Evolutionary conservation across 2,797 vertebrate species (phyloP).

Genomic region (Melanotaenia boesemani): DNA sequence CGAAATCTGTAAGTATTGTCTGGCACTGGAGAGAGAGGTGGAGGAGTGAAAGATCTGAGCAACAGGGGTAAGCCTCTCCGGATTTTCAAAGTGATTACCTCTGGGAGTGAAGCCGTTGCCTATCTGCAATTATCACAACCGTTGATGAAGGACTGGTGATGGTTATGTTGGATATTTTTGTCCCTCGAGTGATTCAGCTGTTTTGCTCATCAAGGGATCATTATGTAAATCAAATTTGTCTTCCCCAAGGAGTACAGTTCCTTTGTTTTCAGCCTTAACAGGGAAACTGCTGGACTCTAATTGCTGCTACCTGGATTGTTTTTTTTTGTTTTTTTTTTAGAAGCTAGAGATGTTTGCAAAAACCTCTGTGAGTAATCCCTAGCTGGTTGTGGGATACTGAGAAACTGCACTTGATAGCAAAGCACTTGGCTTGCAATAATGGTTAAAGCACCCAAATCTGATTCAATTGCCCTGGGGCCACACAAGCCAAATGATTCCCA

Average conservation of each 20-base stretch:
- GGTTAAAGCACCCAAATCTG: constrained; percentile 60
- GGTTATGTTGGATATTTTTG: constrained; percentile 60
- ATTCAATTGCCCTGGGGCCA: constrained; percentile 65
- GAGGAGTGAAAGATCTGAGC: constrained; percentile 76
- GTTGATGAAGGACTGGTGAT: constrained; percentile 67
- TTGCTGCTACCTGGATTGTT: constrained; percentile 43
- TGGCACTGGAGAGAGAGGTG: constrained; percentile 72
- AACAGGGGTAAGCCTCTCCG: constrained; percentile 77
- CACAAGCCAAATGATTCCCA: constrained; percentile 50
- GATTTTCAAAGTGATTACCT: constrained; percentile 74
- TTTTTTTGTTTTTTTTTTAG: constrained; percentile 23
- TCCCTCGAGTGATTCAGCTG: constrained; percentile 66
- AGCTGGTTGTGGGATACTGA: constrained; percentile 32
- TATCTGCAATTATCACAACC: constrained; percentile 67
- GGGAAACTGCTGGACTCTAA: constrained; percentile 50
- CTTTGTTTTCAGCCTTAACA: constrained; percentile 60
- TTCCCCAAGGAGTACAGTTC: constrained; percentile 52
- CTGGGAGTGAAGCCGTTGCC: constrained; percentile 69
- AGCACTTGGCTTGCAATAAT: constrained; percentile 58
- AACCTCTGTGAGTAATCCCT: constrained; percentile 39
- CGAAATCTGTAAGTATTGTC: constrained; percentile 80
- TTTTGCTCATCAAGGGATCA: constrained; percentile 70
- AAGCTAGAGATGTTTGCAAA: constrained; percentile 45
- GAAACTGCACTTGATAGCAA: constrained; percentile 40
- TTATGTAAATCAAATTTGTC: constrained; percentile 72